These are phyloP conservation scores for Actias luna DNA, from an alignment of 2,888 invertebrate genomes.

Conservation along the genomic window DNA sequence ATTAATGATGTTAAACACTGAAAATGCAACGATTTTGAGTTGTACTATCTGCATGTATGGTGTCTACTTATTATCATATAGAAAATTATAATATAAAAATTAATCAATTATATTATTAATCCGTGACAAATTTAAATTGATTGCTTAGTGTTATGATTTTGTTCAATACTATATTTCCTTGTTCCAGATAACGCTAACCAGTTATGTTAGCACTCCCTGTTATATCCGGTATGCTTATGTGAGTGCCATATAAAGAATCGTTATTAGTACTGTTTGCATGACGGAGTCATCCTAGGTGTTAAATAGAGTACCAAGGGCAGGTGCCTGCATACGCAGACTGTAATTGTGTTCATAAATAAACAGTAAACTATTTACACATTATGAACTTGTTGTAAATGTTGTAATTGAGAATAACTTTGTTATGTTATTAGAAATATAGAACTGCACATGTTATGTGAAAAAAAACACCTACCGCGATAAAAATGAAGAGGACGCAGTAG, in stretches of 20 bases:
- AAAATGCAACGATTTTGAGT: not conserved
- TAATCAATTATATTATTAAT: too few species aligned
- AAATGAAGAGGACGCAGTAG: not conserved
- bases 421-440: not conserved
- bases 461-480: not conserved
- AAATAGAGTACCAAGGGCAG: slow-evolving; percentile 68
- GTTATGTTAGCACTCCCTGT: slow-evolving; percentile 58
- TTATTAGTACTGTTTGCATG: slow-evolving; percentile 65
- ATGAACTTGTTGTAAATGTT: not conserved
- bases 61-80: not conserved
- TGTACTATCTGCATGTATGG: not conserved
- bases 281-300: slow-evolving; percentile 60
- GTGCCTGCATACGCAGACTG: slow-evolving; percentile 36
- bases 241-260: slow-evolving; percentile 71
- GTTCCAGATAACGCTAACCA: slow-evolving; percentile 50
- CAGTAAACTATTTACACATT: slow-evolving; percentile 14
- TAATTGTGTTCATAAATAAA: slow-evolving; percentile 24
- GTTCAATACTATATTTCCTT: slow-evolving; percentile 31
- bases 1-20: not conserved
- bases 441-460: not conserved
- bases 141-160: not conserved
- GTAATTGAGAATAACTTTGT: not conserved
- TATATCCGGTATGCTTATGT: slow-evolving; percentile 60
- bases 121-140: not conserved
- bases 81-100: not conserved